A percentile compares a stretch with the other conserved stretches of the same genome.
phyloP scores from a whole-genome alignment of 2,888 invertebrate genomes.

The Campaea margaritaria region DNA sequence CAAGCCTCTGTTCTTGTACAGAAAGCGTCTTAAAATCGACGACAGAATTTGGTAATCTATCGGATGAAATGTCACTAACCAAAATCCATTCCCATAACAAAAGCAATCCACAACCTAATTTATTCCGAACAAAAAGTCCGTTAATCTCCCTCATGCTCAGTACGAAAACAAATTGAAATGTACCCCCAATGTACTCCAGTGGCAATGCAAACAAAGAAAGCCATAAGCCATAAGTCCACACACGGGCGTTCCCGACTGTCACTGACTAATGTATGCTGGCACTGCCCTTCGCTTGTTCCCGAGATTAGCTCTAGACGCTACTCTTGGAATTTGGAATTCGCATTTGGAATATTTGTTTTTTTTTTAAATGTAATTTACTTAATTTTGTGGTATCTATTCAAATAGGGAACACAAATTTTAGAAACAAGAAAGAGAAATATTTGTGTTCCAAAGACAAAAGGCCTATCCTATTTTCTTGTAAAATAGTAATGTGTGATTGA shows the following conservation, averaged over 20 bases:
- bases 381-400: no score
- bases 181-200: slow-evolving; percentile 32
- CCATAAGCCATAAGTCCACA: slow-evolving; percentile 24
- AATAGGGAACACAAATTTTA: no score
- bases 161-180: slow-evolving; percentile 37
- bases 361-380: no score
- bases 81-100: not conserved
- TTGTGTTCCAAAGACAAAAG: no score
- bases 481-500: no score
- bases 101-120: slow-evolving; percentile 11
- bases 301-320: slow-evolving; percentile 32
- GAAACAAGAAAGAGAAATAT: no score
- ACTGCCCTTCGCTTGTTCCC: slow-evolving; percentile 40
- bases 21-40: no score
- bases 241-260: slow-evolving; percentile 35
- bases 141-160: slow-evolving; percentile 32
- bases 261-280: slow-evolving; percentile 40
- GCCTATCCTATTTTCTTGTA: no score
- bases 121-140: slow-evolving; percentile 27
- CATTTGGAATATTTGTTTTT: not conserved
- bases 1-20: no score
- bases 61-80: slow-evolving; percentile 1
- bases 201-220: slow-evolving; percentile 34
- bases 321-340: not conserved
- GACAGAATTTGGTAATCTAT: no score